These are phyloP conservation scores for Chelon labrosus DNA, from an alignment of 2,797 vertebrate species.

Conservation along the genomic window DNA sequence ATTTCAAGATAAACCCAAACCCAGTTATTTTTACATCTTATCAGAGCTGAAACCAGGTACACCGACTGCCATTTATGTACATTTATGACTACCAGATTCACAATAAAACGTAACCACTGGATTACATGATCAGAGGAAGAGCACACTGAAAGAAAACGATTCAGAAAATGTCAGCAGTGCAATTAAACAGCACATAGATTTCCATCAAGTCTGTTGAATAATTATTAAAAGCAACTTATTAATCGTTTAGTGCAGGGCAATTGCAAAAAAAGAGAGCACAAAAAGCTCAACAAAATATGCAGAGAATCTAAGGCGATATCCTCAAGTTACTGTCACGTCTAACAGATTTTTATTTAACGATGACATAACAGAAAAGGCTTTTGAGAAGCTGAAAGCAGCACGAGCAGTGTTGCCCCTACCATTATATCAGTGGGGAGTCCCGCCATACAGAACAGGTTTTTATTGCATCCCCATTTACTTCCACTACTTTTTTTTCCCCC, in stretches of 20 bases:
- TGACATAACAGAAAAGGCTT: neutral
- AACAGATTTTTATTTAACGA: no score
- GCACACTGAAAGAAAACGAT: neutral
- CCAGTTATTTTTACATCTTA: neutral
- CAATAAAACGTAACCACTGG: neutral
- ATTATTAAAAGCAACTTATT: neutral
- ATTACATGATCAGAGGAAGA: neutral
- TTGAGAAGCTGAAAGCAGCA: neutral
- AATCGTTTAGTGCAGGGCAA: neutral
- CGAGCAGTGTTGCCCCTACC: no score
- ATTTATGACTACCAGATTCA: neutral
- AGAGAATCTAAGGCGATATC: neutral
- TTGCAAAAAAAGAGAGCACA: neutral
- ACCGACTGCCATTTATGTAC: neutral
- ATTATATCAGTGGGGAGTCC: no score
- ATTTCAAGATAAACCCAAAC: constrained; percentile 8
- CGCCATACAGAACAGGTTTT: neutral
- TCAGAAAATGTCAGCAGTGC: neutral
- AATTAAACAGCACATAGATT: neutral
- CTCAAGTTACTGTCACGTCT: neutral
- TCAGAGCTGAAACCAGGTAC: neutral
- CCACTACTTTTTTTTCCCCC: neutral
- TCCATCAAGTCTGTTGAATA: no score
- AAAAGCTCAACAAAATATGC: neutral
- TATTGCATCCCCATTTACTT: neutral